Conservation (phyloP, 2,113 vertebrate species). For the Scalopus aquaticus region DNA sequence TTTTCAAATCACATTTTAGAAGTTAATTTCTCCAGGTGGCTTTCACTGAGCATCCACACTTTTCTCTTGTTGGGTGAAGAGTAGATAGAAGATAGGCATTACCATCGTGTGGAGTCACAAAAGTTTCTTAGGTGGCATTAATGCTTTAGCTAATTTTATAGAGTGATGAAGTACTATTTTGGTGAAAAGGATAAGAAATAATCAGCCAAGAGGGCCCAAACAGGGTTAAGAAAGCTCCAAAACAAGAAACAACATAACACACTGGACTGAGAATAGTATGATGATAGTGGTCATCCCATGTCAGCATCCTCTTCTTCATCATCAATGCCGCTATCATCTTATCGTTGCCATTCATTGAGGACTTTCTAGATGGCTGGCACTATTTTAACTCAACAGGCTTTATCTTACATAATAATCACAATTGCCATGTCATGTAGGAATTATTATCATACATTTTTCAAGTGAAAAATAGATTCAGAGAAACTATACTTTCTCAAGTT, state of each 20-base stretch:
- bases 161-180: not conserved
- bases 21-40: not conserved
- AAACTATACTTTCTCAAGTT: not conserved
- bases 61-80: not conserved
- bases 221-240: not conserved
- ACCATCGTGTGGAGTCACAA: not conserved
- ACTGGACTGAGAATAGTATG: not conserved
- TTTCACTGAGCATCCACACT: not conserved
- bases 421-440: not conserved
- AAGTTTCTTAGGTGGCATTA: not conserved
- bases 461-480: not conserved
- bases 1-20: not conserved
- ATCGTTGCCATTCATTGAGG: not conserved
- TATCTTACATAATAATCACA: not conserved
- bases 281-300: not conserved
- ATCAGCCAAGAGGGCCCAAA: not conserved
- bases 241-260: not conserved
- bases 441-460: not conserved
- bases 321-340: not conserved
- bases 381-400: not conserved
- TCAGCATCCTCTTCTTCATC: not conserved
- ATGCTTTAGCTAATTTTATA: not conserved
- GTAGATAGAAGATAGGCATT: not conserved
- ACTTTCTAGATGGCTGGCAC: not conserved
- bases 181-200: not conserved